phyloP scores from a whole-genome alignment of 2,797 vertebrate species.

The Clarias fuscus region DNA sequence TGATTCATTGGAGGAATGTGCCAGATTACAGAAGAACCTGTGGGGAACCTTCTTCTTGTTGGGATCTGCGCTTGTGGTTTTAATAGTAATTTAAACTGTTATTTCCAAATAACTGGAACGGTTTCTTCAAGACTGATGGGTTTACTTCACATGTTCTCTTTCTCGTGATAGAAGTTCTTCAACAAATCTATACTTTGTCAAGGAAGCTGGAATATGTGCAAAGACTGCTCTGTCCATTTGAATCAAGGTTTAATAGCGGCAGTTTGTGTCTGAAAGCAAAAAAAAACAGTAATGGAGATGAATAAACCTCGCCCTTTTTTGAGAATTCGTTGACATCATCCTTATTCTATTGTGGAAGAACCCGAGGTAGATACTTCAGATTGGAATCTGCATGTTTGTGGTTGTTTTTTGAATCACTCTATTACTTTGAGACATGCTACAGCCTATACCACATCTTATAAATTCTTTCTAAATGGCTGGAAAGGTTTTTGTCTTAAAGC shows the following conservation, averaged over 20 bases:
- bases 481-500: neutral
- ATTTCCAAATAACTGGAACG: neutral
- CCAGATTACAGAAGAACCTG: neutral
- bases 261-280: neutral
- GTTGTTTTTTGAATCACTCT: conserved; percentile 15
- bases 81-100: neutral
- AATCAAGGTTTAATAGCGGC: neutral
- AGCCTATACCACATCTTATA: conserved; percentile 17
- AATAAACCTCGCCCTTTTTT: neutral
- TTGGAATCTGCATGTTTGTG: conserved; percentile 21
- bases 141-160: neutral
- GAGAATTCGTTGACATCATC: conserved; percentile 8
- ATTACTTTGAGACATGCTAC: conserved; percentile 6
- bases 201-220: neutral
- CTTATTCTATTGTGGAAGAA: neutral
- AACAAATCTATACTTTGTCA: neutral
- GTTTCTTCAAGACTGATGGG: neutral
- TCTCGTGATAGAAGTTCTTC: neutral
- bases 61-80: neutral
- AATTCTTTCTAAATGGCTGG: conserved; percentile 3
- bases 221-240: neutral
- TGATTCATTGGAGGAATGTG: neutral
- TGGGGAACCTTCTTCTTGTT: neutral
- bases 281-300: neutral
- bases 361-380: conserved; percentile 3